These are phyloP conservation scores for Enteromius treurensis DNA, from an alignment of 2,797 vertebrate genomes.

Conservation along the genomic window DNA sequence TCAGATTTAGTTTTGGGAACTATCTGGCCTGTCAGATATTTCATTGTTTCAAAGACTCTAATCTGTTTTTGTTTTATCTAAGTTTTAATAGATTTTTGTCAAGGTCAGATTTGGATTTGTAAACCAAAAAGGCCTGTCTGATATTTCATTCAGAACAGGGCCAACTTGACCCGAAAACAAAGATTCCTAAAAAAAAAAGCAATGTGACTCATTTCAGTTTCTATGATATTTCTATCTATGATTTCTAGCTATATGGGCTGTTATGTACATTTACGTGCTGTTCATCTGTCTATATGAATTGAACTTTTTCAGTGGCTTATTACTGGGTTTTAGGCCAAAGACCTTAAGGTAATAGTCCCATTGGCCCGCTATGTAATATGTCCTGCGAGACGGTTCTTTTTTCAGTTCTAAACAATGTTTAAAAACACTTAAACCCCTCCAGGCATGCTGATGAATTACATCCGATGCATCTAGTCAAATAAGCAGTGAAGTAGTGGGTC, in stretches of 20 bases:
- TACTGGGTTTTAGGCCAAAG: not conserved
- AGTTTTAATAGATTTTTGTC: not conserved
- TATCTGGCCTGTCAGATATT: not conserved
- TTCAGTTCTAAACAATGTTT: slow-evolving; percentile 3
- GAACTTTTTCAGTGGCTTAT: not conserved
- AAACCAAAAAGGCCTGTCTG: not conserved
- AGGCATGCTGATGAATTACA: not conserved
- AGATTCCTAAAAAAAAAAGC: too few species aligned
- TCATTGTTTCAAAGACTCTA: not conserved
- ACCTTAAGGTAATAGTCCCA: not conserved
- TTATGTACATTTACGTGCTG: not conserved
- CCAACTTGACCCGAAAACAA: too few species aligned
- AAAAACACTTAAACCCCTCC: not conserved
- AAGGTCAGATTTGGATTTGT: not conserved
- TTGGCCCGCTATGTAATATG: not conserved
- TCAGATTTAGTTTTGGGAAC: not conserved
- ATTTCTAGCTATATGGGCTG: not conserved
- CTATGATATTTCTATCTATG: too few species aligned
- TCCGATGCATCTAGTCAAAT: not conserved
- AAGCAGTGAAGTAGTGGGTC: not conserved
- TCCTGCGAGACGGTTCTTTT: not conserved
- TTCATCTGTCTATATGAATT: not conserved
- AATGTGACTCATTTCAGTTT: too few species aligned
- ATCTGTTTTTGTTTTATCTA: not conserved
- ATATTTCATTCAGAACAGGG: not conserved